phyloP scores from a whole-genome alignment of 2,113 vertebrate species.

The Barbus barbus region DNA sequence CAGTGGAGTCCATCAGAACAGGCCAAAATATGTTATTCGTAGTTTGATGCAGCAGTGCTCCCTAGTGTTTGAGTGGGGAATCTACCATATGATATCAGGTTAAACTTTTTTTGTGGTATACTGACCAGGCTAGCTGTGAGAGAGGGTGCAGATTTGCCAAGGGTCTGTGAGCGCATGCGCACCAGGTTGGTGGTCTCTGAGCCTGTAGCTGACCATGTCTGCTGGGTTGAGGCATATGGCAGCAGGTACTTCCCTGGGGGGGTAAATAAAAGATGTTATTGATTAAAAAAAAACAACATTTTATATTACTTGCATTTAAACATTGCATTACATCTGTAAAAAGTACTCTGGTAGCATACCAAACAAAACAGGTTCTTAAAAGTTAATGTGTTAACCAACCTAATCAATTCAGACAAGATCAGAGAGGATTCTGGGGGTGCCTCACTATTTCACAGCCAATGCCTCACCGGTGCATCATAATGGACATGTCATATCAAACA shows the following conservation, averaged over 20 bases:
- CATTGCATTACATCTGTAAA: too few relatives aligned
- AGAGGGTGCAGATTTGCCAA: slow-evolving; percentile 94
- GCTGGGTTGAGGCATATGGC: slow-evolving; percentile 74
- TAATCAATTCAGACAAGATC: neutral
- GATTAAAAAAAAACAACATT: too few relatives aligned
- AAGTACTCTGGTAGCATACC: too few relatives aligned
- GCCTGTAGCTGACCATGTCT: slow-evolving; percentile 69
- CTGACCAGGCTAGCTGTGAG: slow-evolving; percentile 88
- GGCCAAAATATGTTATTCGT: slow-evolving; percentile 13
- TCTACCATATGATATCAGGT: neutral
- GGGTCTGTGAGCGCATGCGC: slow-evolving; percentile 86
- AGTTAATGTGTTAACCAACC: too few relatives aligned
- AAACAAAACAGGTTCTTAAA: too few relatives aligned
- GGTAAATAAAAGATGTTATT: neutral
- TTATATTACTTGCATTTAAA: too few relatives aligned
- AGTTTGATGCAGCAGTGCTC: slow-evolving; percentile 35
- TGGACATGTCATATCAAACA: neutral
- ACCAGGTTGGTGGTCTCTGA: slow-evolving; percentile 87
- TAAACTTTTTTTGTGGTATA: slow-evolving; percentile 45
- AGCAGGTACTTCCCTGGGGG: slow-evolving; percentile 91
- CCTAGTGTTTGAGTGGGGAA: slow-evolving; percentile 21
- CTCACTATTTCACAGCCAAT: neutral
- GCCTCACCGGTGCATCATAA: neutral
- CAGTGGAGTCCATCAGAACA: neutral
- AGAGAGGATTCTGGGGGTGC: neutral